Evolutionary conservation across 1,140 invertebrate species (phyloP), one percentile per base, ranked within the genome.

Genomic region (Camponotus pennsylvanicus): DNA sequence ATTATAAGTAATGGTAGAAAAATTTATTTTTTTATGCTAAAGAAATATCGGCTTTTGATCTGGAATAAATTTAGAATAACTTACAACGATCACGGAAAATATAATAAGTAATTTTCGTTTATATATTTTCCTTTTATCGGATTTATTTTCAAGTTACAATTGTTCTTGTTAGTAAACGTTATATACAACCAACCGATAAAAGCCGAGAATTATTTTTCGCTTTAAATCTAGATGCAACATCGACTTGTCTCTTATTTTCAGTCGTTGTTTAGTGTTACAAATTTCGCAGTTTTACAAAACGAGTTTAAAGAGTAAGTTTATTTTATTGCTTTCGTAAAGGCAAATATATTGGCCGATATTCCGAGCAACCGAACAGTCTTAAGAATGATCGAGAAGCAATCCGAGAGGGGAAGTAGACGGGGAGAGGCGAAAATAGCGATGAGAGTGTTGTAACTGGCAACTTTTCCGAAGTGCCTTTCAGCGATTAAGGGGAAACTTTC

Each of bases 401-500:
- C 7, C 11, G 34, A 61, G 52, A 66, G 15, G 27, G 34, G 40
- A 9, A 66, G 70, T 11, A 6, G 40, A 13, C 34, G 27, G 11
- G 9, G 6, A 37, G 11, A 37, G 32, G 40, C 11, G 45, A 80
- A 80, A 85, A 85, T 76, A 57, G 42, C 27, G 66, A 83, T 42
- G 88, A 52, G 78, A 57, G 70, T 63, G 77, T 84, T 86, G 88
- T 76, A 87, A 87, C 67, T 55, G 27, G 85, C 70, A 90, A 90
- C 73, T 90, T 90, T 84, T 66, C 61, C 77, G 55, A 90, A 90
- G 88, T 90, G 85, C 88, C 79, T 90, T 89, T 90, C 89, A 87
- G 42, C 89, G 89, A 90, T 90, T 90, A 90, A 87, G 88, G 77
- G 32, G 52, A 90, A 90, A 90, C 88, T 90, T 90, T 89, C 55